Conservation (phyloP, 1,140 invertebrate genomes). For the Thaumetopoea pityocampa region DNA sequence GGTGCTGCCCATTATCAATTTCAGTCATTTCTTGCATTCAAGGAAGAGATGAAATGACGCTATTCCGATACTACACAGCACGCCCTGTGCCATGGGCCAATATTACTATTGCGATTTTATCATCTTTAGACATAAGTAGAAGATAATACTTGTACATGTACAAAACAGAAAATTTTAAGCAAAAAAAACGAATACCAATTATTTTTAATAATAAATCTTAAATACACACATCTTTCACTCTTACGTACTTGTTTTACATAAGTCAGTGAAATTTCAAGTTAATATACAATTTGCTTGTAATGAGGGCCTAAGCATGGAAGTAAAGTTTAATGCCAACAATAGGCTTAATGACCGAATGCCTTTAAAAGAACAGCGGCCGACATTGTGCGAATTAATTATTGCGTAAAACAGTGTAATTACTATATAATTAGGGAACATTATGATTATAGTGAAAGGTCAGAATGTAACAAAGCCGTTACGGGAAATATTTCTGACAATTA, state of each 20-base stretch:
- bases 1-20: too few relatives aligned
- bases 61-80: not conserved
- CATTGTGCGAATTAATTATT: not conserved
- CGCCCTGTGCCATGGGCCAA: not conserved
- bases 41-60: not conserved
- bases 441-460: too few relatives aligned
- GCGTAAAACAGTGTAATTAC: too few relatives aligned
- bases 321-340: constrained; percentile 24
- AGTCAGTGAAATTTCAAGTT: constrained; percentile 13
- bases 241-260: constrained; percentile 18
- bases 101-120: constrained; percentile 5
- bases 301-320: constrained; percentile 19
- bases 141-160: too few relatives aligned
- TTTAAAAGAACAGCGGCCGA: constrained; percentile 15
- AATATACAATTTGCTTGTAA: constrained; percentile 36
- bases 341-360: constrained; percentile 23
- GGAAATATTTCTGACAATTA: too few relatives aligned
- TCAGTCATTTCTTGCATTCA: too few relatives aligned
- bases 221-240: constrained; percentile 32
- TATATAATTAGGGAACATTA: too few relatives aligned
- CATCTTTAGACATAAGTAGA: too few relatives aligned
- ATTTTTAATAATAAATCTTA: constrained; percentile 33
- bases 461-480: too few relatives aligned
- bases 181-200: constrained; percentile 13
- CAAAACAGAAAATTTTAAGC: too few relatives aligned